Evolutionary conservation across 2,888 invertebrate genomes (phyloP).

Genomic region (Amaurobius ferox): DNA sequence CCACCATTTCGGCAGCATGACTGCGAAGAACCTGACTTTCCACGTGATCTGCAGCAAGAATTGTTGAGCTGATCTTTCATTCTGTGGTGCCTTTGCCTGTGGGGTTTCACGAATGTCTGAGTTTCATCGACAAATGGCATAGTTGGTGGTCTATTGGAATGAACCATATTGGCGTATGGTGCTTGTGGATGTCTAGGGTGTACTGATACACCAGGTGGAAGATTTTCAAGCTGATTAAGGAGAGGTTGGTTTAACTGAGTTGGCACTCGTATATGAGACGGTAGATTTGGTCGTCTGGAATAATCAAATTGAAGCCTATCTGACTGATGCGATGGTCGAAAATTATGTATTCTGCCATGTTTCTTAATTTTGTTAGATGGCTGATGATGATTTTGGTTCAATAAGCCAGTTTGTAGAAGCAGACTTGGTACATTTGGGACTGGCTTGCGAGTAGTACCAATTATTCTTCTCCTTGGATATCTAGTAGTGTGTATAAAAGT

Average conservation of each 20-base stretch:
- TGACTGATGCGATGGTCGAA: not conserved
- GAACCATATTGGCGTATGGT: slow-evolving; percentile 51
- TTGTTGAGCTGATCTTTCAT: slow-evolving; percentile 20
- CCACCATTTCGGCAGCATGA: slow-evolving; percentile 28
- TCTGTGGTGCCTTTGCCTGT: slow-evolving; percentile 49
- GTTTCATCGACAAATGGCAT: not conserved
- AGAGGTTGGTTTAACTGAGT: not conserved
- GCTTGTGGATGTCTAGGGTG: slow-evolving; percentile 67
- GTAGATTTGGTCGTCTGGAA: not conserved
- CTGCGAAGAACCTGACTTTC: not conserved
- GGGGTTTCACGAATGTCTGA: slow-evolving; percentile 15
- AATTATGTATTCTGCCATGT: not conserved
- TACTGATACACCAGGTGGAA: slow-evolving; percentile 59
- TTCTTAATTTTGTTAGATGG: not conserved
- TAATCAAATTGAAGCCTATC: not conserved
- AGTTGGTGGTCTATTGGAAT: slow-evolving; percentile 27
- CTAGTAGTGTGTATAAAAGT: not conserved
- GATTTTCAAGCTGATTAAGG: not conserved
- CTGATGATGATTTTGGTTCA: not conserved
- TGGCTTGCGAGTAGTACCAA: not conserved
- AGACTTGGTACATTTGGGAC: not conserved
- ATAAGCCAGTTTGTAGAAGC: not conserved
- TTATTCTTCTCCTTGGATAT: not conserved
- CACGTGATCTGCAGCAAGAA: slow-evolving; percentile 15
- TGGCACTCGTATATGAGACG: not conserved